Conservation (phyloP, 1,140 invertebrate species). For the Armadillidium nasatum region DNA sequence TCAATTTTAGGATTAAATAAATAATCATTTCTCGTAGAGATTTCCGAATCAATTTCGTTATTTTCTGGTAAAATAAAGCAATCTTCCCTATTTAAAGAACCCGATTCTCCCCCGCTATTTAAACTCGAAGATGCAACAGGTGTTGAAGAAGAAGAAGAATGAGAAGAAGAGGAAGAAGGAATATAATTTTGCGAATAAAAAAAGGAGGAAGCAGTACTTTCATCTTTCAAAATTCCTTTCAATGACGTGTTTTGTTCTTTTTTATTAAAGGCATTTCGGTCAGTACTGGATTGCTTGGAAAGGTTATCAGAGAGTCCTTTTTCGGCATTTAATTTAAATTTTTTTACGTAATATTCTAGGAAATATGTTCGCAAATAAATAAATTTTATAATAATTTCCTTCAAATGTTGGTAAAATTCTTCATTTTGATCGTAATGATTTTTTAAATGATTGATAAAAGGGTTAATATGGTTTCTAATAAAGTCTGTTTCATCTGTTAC, state of each 20-base stretch:
- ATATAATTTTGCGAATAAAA: not conserved
- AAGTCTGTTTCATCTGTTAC: not conserved
- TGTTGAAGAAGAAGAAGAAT: not conserved
- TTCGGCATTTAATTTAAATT: not conserved
- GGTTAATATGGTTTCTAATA: not conserved
- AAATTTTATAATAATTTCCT: not conserved
- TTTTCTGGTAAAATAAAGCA: not conserved
- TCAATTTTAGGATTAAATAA: not conserved
- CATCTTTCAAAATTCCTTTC: slow-evolving; percentile 4
- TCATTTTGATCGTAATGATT: not conserved
- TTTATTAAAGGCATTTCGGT: not conserved
- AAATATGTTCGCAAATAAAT: not conserved
- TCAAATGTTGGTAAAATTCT: not conserved
- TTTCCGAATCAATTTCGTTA: not conserved
- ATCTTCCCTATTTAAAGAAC: no score
- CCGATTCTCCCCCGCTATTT: not conserved
- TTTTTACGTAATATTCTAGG: not conserved
- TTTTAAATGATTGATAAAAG: not conserved
- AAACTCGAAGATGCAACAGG: not conserved
- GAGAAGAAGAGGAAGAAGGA: not conserved
- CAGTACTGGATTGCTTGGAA: not conserved
- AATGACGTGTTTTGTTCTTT: not conserved
- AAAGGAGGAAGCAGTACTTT: not conserved
- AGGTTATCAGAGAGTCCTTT: not conserved
- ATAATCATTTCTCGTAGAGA: not conserved